Conservation (phyloP, 2,113 vertebrate genomes). For the Thunnus maccoyii region DNA sequence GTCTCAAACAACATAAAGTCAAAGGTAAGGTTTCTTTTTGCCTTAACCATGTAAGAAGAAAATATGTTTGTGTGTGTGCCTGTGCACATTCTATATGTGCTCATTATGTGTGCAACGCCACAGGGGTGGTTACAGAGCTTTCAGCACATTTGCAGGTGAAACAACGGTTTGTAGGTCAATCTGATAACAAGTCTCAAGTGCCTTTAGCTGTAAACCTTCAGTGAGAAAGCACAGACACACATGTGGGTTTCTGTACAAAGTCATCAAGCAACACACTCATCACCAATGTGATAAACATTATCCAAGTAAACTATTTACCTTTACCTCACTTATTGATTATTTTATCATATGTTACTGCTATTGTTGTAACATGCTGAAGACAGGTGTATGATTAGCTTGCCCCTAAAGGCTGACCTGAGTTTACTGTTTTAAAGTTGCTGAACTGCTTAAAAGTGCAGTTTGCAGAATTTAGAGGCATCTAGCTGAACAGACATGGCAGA, state of each 20-base stretch:
- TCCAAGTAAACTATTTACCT: neutral
- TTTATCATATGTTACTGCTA: conserved; percentile 3
- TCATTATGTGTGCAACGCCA: neutral
- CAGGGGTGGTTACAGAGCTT: neutral
- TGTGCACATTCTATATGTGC: neutral
- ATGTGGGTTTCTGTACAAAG: neutral
- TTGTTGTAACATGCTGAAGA: neutral
- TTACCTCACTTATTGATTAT: neutral
- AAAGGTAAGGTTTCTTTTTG: conserved; percentile 28
- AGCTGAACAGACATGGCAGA: too few species aligned
- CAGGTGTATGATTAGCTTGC: neutral
- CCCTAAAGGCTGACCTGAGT: neutral
- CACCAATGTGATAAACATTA: conserved; percentile 10
- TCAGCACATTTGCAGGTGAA: conserved; percentile 19
- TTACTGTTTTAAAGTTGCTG: neutral
- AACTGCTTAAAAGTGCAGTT: too few species aligned
- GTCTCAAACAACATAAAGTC: conserved; percentile 29
- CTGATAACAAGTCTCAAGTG: conserved; percentile 4
- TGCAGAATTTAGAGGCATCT: too few species aligned
- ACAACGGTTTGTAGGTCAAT: conserved; percentile 33
- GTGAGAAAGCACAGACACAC: neutral
- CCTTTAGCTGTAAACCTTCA: conserved; percentile 6
- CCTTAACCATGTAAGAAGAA: neutral
- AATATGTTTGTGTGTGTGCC: neutral
- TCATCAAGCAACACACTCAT: neutral